Evolutionary conservation across 1,140 invertebrate genomes (phyloP), one percentile per base, ranked within the genome.

Genomic region (Pteromalus puparum): DNA sequence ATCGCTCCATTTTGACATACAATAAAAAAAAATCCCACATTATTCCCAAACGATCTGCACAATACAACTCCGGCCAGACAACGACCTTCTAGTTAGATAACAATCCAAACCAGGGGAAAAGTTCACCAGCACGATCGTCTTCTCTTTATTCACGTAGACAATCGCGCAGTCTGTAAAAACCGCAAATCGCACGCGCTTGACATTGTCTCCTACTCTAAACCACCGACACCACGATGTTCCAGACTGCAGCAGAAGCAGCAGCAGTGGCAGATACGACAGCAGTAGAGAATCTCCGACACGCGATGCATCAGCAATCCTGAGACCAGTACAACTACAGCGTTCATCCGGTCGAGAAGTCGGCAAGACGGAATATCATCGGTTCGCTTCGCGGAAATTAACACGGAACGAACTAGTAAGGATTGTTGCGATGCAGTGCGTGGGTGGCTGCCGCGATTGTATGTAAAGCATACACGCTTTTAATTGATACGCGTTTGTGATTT

Each of bases 31-130:
- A 15, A 48, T 48, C 46, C 46, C 12, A 13, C 46, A 48, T 5
- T 10, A 46, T 21, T 5, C 18, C 18, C 13, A 18, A 53, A 7
- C 18, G 15, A 61, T 61, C 6, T 1, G 38, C 9, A 42, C 38
- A 7, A 42, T 42, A 42, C 9, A 42, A 0, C 7, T 61, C 6
- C 53, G 15, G 0, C 53, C 21, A n/a, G 21, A 61, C 53, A 61
- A n/a, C 53, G 53, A 61, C 18, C 53, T 61, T 61, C 53, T 18
- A 7, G 18, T 61, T 21, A 61, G 21, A 61, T 21, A 61, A 61
- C 53, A 61, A 61, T 61, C 53, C 68, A 61, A 61, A 21, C 53
- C 68, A 75, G 73, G 73, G 7, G 73, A 75, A 75, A 75, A 75
- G 73, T 75, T 75, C 73, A 75, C 30, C 3, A 10, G 30, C 73